Percentiles rank a stretch among this genome's conserved stretches.
These are phyloP conservation scores for Subanguina moxae DNA, from an alignment of 1,140 invertebrate genomes.

Conservation along the genomic window DNA sequence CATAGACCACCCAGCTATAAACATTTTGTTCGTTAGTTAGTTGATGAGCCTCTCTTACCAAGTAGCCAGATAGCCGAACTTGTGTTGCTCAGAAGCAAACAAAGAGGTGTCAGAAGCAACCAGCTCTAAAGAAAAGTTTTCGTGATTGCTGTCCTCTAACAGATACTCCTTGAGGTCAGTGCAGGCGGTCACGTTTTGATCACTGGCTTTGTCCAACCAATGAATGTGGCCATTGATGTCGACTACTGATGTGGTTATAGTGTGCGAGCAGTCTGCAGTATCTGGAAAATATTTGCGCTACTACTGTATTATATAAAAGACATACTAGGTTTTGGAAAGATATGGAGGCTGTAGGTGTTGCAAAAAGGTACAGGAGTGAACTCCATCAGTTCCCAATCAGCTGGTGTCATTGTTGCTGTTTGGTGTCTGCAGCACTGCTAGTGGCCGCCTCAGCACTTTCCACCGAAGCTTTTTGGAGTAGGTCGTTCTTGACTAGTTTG, in stretches of 20 bases:
- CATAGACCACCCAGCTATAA: slow-evolving; percentile 52
- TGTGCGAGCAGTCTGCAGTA: neutral
- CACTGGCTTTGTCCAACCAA: slow-evolving; percentile 18
- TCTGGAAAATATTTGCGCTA: too few species aligned
- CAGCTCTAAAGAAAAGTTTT: slow-evolving; percentile 38
- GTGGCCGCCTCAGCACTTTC: neutral
- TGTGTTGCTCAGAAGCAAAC: slow-evolving; percentile 5
- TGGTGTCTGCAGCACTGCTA: neutral
- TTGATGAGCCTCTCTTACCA: slow-evolving; percentile 33
- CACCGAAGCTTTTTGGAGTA: slow-evolving; percentile 20
- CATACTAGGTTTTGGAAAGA: slow-evolving; percentile 18
- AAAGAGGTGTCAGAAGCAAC: slow-evolving; percentile 22
- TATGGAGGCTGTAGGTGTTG: slow-evolving; percentile 39
- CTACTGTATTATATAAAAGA: neutral
- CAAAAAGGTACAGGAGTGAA: slow-evolving; percentile 35
- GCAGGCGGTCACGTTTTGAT: too few species aligned
- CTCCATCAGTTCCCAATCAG: slow-evolving; percentile 24
- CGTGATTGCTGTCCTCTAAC: slow-evolving; percentile 4
- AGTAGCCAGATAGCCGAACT: slow-evolving; percentile 31
- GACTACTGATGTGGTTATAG: slow-evolving; percentile 23
- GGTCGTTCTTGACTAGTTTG: slow-evolving; percentile 41
- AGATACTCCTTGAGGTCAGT: neutral
- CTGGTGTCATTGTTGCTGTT: neutral
- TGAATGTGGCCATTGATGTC: slow-evolving; percentile 33
- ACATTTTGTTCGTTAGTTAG: slow-evolving; percentile 11